Evolutionary conservation across 2,113 vertebrate species (phyloP), one percentile per base, ranked within the genome.

Genomic region (Triplophysa siluroides): DNA sequence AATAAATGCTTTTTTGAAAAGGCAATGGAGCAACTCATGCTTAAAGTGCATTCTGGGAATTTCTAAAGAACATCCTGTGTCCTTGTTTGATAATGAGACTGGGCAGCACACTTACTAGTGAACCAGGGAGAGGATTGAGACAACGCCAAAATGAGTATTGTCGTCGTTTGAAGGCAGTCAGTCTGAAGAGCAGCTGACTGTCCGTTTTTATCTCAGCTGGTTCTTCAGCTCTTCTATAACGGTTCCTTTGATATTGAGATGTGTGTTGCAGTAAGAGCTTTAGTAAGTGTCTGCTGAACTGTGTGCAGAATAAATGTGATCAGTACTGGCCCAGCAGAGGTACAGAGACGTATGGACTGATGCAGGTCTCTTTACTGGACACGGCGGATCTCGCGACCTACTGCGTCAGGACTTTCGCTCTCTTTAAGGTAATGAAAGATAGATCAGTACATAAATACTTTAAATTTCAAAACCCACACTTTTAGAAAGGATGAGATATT

Each of bases 301-400:
- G 84, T 85, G 86, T 92, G 1, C 85, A 99, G 98, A 96, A 98
- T 82, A 99, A 99, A 84, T 99, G 98, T 80, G 97, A 99, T 92
- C 98, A 99, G 56, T 99, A 99, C 83, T 99, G 98, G 98, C 98
- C 98, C n/a, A 97, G 94, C 63, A 93, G 97, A 88, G 97, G 97
- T 73, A 96, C 97, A n/a, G 98, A 99, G 91, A 98, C 96, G 13
- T 97, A 98, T 0, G 97, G 97, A 41, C 90, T 97, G 75, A 96
- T 99, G 84, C 97, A 98, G 88, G 96, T 99, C 84, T 97, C 96
- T 0, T 92, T 99, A 75, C 91, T 97, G 56, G 98, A 99, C 87
- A 99, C 96, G 0, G 95, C 98, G 88, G 97, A 99, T 88, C 87
- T 99, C 85, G 97, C 97, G 80, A 97, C 96, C 0, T 99, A 99